Percentiles rank a stretch among this genome's conserved stretches.
These are phyloP conservation scores for Zaprionus davidi DNA, from an alignment of 1,140 invertebrate genomes.

Conservation along the genomic window DNA sequence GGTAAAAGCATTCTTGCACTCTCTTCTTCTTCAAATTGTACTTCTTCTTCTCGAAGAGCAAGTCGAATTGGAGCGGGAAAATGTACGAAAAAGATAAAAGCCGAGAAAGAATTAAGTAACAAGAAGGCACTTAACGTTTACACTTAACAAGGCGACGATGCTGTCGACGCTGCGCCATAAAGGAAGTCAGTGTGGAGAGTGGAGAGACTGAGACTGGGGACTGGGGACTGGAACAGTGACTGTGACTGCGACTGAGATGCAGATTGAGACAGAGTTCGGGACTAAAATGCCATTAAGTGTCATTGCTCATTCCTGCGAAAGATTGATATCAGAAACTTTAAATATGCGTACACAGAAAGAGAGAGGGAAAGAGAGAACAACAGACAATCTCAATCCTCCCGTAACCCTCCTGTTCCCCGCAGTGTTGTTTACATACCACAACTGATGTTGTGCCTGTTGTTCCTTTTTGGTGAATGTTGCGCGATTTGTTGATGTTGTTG, in stretches of 20 bases:
- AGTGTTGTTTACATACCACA: constrained; percentile 38
- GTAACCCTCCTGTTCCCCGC: background rate
- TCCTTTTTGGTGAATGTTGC: constrained; percentile 25
- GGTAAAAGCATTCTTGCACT: constrained; percentile 38
- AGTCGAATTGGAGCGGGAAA: constrained; percentile 73
- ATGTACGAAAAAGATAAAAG: constrained; percentile 73
- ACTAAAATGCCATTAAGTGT: constrained; percentile 79
- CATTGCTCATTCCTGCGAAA: constrained; percentile 80
- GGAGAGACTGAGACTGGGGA: background rate
- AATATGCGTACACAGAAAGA: constrained; percentile 66
- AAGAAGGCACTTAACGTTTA: constrained; percentile 82
- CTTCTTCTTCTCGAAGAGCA: constrained; percentile 31
- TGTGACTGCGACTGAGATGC: background rate
- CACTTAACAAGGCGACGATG: constrained; percentile 74
- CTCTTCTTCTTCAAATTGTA: constrained; percentile 17
- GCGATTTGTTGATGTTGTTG: background rate
- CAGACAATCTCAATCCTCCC: constrained; percentile 24
- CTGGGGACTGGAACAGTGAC: background rate
- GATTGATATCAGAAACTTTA: constrained; percentile 76
- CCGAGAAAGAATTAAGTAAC: constrained; percentile 75
- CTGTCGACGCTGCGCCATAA: constrained; percentile 32
- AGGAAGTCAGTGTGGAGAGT: constrained; percentile 11
- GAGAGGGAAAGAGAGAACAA: constrained; percentile 18
- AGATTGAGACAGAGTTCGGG: constrained; percentile 43
- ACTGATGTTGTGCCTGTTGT: constrained; percentile 31